Conservation (phyloP, 2,113 vertebrate genomes). For the Notothenia rossii region DNA sequence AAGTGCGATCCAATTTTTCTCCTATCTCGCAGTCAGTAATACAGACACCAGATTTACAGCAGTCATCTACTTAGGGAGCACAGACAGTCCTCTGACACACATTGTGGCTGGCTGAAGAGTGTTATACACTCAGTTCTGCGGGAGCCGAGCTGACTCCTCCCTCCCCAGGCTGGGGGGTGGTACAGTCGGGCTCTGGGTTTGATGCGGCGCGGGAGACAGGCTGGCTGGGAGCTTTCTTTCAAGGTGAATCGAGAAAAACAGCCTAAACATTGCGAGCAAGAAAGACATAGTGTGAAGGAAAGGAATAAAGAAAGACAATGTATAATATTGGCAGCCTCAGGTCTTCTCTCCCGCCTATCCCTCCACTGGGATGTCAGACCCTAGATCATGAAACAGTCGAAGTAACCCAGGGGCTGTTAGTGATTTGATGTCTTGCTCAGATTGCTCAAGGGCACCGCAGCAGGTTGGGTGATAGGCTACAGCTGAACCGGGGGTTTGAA, state of each 20-base stretch:
- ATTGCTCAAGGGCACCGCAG: slow-evolving; percentile 50
- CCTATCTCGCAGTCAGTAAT: slow-evolving; percentile 69
- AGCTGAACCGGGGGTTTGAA: not conserved
- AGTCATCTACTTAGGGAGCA: slow-evolving; percentile 79
- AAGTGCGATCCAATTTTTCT: slow-evolving; percentile 52
- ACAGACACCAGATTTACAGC: slow-evolving; percentile 71
- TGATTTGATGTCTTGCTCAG: slow-evolving; percentile 34
- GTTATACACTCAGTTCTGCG: slow-evolving; percentile 71
- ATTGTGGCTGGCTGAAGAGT: slow-evolving; percentile 71
- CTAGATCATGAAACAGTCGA: slow-evolving; percentile 18
- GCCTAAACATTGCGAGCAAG: slow-evolving; percentile 37
- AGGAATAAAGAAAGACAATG: not conserved
- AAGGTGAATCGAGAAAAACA: slow-evolving; percentile 73
- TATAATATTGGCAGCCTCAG: slow-evolving; percentile 21
- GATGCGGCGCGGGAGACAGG: slow-evolving; percentile 66
- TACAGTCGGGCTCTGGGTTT: slow-evolving; percentile 53
- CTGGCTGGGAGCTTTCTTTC: slow-evolving; percentile 67
- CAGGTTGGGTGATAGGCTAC: slow-evolving; percentile 12
- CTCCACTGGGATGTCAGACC: slow-evolving; percentile 41
- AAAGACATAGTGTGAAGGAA: not conserved
- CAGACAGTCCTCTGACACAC: slow-evolving; percentile 82
- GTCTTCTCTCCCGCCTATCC: not conserved
- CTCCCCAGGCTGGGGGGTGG: slow-evolving; percentile 47
- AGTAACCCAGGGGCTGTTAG: slow-evolving; percentile 5
- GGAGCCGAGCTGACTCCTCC: slow-evolving; percentile 74